These are phyloP conservation scores for Hozukius guyotensis DNA, from an alignment of 2,797 vertebrate species.

Conservation along the genomic window DNA sequence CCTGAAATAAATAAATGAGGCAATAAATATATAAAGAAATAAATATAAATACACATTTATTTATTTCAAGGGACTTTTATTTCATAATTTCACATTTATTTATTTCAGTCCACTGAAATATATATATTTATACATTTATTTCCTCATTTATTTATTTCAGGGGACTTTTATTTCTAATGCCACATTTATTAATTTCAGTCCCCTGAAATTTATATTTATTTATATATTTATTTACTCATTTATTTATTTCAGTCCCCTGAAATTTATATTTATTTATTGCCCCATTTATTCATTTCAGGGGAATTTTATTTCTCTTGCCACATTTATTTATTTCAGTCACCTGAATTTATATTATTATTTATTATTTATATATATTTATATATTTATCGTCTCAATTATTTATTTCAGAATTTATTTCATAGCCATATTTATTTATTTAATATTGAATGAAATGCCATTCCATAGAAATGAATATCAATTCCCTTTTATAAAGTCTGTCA, in stretches of 20 bases:
- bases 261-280: background rate
- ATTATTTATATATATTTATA: background rate
- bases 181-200: too few species aligned
- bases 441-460: background rate
- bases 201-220: too few species aligned
- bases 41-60: background rate
- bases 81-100: too few species aligned
- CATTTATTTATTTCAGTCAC: background rate
- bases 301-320: background rate
- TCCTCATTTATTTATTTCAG: too few species aligned
- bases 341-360: too few species aligned
- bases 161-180: too few species aligned
- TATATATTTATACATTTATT: too few species aligned
- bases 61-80: too few species aligned
- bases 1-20: background rate
- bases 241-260: background rate
- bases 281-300: background rate
- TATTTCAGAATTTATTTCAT: background rate
- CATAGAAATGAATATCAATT: background rate
- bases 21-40: background rate
- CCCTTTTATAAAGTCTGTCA: background rate
- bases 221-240: too few species aligned
- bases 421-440: background rate
- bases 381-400: background rate
- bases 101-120: too few species aligned